These are phyloP conservation scores for Gymnobelideus leadbeateri DNA, from an alignment of 2,113 vertebrate genomes.

Conservation along the genomic window DNA sequence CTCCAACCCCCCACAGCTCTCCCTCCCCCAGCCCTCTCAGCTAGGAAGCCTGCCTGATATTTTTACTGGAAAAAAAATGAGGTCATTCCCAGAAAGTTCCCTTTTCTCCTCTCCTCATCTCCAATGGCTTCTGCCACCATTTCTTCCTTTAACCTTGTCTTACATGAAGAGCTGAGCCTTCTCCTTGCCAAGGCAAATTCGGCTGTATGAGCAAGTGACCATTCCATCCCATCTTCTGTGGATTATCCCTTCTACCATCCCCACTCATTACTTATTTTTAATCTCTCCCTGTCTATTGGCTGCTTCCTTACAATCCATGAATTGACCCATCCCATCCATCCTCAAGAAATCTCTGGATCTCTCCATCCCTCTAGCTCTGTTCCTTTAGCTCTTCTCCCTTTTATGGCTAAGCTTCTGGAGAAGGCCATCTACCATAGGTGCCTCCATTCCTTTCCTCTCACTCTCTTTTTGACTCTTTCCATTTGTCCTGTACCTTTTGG, in stretches of 20 bases:
- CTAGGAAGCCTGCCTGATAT: neutral
- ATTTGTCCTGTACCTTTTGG: no score
- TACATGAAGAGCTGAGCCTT: neutral
- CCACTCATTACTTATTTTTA: neutral
- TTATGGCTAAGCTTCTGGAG: neutral
- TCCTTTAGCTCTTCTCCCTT: neutral
- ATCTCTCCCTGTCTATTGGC: neutral
- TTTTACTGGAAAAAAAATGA: neutral
- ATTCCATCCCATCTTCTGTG: neutral
- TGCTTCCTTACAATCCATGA: neutral
- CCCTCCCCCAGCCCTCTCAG: neutral
- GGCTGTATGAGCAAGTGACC: neutral
- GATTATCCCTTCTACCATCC: neutral
- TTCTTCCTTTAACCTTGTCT: neutral
- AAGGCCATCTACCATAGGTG: no score
- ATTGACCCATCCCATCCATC: no score
- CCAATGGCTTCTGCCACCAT: neutral
- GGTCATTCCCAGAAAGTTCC: neutral
- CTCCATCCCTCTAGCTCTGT: neutral
- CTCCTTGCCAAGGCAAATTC: neutral
- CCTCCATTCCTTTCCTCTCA: no score
- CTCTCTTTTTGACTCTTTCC: no score
- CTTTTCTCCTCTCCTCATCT: neutral
- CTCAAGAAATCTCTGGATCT: neutral
- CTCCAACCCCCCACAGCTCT: neutral